phyloP scores from a whole-genome alignment of 2,888 invertebrate species.

The Nephrotoma guestfalica region DNA sequence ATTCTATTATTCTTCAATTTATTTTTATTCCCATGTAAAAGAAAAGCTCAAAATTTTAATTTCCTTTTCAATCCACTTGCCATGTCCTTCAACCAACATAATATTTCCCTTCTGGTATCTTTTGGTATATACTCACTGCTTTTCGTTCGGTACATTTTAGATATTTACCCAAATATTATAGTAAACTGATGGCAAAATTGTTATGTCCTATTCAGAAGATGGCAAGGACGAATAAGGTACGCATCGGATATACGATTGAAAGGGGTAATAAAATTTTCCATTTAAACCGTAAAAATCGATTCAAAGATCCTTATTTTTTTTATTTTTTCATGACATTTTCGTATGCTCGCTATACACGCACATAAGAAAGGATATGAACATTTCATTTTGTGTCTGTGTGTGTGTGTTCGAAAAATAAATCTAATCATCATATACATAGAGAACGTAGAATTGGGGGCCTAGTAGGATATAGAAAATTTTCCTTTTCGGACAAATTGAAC shows the following conservation, averaged over 20 bases:
- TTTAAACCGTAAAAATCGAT: background rate
- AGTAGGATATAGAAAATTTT: background rate
- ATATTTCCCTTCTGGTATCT: too few species aligned
- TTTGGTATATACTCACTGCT: background rate
- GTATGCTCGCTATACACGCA: background rate
- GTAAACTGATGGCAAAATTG: background rate
- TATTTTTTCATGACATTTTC: background rate
- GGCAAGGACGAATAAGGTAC: background rate
- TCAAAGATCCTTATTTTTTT: background rate
- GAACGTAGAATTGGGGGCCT: background rate
- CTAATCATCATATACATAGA: background rate
- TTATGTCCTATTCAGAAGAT: background rate
- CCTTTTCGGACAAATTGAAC: background rate
- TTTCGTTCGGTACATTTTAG: background rate
- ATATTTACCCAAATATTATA: background rate
- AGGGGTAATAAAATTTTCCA: background rate
- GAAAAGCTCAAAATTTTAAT: background rate
- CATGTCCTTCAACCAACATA: background rate
- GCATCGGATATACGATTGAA: background rate
- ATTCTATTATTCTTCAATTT: background rate
- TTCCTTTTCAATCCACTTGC: background rate
- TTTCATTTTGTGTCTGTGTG: background rate
- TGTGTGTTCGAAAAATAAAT: background rate
- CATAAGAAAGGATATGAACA: background rate
- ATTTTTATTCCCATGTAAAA: background rate